Evolutionary conservation across 2,113 vertebrate genomes (phyloP).

Genomic region (Diadophis punctatus): DNA sequence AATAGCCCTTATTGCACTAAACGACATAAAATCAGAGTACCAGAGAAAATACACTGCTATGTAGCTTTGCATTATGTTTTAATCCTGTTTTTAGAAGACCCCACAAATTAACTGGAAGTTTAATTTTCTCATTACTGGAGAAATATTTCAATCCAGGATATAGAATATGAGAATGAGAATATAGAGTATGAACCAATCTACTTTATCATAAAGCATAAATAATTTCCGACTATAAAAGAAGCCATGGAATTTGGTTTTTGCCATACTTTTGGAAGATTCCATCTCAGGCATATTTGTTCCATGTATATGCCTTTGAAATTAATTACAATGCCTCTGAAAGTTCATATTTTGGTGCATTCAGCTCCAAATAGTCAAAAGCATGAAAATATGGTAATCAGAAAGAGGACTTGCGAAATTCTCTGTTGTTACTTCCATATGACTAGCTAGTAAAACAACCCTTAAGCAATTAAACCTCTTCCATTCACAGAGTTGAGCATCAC

Average conservation of each 20-base stretch:
- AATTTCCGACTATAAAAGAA: not conserved
- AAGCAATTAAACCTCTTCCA: not conserved
- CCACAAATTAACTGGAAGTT: not conserved
- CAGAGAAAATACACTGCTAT: not conserved
- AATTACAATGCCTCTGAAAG: not conserved
- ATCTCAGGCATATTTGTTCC: not conserved
- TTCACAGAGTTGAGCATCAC: not conserved
- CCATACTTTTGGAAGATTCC: not conserved
- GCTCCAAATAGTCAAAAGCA: not conserved
- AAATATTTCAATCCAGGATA: not conserved
- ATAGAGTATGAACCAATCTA: not conserved
- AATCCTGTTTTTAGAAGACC: not conserved
- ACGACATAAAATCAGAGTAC: not conserved
- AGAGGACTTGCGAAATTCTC: not conserved
- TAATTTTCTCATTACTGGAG: not conserved
- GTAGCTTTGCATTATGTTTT: not conserved
- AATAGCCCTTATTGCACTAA: not conserved
- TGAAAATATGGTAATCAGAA: fast-evolving
- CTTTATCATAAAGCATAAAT: not conserved
- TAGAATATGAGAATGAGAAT: not conserved
- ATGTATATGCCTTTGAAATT: not conserved
- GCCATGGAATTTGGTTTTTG: not conserved
- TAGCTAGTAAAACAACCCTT: not conserved
- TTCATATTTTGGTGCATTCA: fast-evolving
- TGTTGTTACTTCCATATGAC: not conserved